These are phyloP conservation scores for Ceryle rudis DNA, from an alignment of 2,797 vertebrate genomes.

Conservation along the genomic window DNA sequence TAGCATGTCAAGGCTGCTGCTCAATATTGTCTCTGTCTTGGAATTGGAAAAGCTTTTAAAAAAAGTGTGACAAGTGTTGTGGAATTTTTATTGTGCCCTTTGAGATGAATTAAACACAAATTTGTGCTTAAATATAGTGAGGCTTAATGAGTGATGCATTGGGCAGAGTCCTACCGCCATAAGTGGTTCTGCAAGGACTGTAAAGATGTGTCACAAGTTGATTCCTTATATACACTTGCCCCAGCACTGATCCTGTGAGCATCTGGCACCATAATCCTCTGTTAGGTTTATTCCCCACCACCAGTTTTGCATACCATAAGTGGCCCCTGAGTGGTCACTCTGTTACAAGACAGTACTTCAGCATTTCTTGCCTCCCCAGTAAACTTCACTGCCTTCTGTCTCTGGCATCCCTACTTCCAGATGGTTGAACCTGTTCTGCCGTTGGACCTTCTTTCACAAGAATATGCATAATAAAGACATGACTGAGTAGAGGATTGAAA, in stretches of 20 bases:
- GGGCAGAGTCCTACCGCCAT: not conserved
- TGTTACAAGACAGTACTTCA: not conserved
- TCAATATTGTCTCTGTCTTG: not conserved
- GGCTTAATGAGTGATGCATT: not conserved
- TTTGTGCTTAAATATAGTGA: not conserved
- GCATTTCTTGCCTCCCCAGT: not conserved
- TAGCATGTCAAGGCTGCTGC: not conserved
- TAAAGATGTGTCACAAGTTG: not conserved
- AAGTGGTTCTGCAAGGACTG: not conserved
- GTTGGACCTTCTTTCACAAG: not conserved
- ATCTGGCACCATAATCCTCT: not conserved
- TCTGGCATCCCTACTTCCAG: not conserved
- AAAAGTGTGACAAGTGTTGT: not conserved
- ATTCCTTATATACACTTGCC: not conserved
- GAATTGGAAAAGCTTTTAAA: not conserved
- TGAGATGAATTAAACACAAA: not conserved
- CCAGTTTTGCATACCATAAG: not conserved
- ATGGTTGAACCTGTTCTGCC: not conserved
- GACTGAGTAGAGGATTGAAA: not conserved
- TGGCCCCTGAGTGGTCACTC: not conserved
- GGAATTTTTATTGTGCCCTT: not conserved
- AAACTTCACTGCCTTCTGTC: not conserved
- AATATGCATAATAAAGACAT: not conserved
- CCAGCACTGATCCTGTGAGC: not conserved
- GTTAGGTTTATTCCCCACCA: not conserved